Evolutionary conservation across 2,888 invertebrate genomes (phyloP).

Genomic region (Temnothorax unifasciatus): DNA sequence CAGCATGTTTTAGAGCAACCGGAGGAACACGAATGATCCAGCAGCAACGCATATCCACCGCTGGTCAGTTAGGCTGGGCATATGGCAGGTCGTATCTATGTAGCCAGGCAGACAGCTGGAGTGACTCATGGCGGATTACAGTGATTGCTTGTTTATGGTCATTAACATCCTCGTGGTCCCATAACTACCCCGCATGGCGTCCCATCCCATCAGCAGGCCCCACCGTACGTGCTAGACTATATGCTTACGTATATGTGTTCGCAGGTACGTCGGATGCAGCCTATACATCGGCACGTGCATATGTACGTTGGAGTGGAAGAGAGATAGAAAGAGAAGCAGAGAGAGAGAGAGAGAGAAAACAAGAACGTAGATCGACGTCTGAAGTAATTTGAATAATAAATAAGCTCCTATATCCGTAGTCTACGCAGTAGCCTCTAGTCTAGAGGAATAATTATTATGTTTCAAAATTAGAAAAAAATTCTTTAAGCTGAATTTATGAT

Average conservation of each 20-base stretch:
- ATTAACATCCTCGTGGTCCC: constrained; percentile 86
- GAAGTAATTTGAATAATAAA: constrained; percentile 46
- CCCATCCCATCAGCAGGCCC: constrained; percentile 81
- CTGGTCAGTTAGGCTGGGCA: constrained; percentile 81
- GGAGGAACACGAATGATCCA: constrained; percentile 61
- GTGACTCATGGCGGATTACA: constrained; percentile 86
- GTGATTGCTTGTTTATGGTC: constrained; percentile 86
- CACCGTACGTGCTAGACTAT: constrained; percentile 67
- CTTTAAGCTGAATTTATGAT: background rate
- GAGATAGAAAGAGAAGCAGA: constrained; percentile 19
- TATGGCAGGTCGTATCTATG: constrained; percentile 84
- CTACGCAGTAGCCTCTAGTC: no score
- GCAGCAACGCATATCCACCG: constrained; percentile 69
- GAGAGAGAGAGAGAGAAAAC: constrained; percentile 24
- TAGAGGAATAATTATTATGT: background rate
- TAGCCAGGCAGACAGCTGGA: constrained; percentile 84
- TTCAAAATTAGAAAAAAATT: background rate
- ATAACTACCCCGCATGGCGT: constrained; percentile 84
- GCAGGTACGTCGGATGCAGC: constrained; percentile 45
- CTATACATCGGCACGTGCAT: constrained; percentile 57
- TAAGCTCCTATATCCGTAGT: background rate
- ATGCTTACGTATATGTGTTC: constrained; percentile 50
- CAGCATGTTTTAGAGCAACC: constrained; percentile 44
- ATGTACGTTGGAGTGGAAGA: constrained; percentile 12
- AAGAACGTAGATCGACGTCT: constrained; percentile 62